Base-by-base conservation (phyloP, 2,888 invertebrate species). In the Pomacea canaliculata region DNA sequence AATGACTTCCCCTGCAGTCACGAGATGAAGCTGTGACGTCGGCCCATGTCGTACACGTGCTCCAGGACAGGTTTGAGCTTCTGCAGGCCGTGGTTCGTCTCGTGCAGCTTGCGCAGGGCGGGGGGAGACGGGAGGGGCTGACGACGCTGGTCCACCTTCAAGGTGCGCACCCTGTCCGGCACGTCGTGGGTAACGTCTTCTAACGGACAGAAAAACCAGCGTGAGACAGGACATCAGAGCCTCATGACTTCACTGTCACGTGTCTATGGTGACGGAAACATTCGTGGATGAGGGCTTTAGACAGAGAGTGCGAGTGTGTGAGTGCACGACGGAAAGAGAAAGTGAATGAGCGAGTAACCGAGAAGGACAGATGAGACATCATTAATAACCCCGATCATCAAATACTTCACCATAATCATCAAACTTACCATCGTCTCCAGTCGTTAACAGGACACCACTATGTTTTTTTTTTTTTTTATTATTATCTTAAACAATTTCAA, bases 11-110 rank as follows among this genome's bases (percentile, higher is more conserved):
- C 19, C 37, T 51, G n/a, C 9, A 16, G 23, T 70, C 49, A 51
- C n/a, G 76, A 76, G 23, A 78, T 70, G 23, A 78, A 67, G 46
- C 79, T 79, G 65, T 79, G 79, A 62, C 79, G 71, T 62, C 79
- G 19, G 5, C 77, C 76, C 59, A 76, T 75, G 73, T 80, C 80
- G 56, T 71, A 68, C 9, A 79, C 78, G 77, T 79, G 77, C 62
- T 82, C 81, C 69, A 82, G 60, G 71, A 82, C 81, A 8, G 81
- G 80, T 37, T 78, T 79, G 18, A 82, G 79, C 67, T 80, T 80
- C 27, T 75, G 27, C 23, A 59, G 69, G 1, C 46, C 71, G 46
- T 78, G 73, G 49, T 70, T 70, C 68, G 70, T 63, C 59, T 76
- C 70, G 23, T 71, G 71, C 46, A 51, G 59, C 69, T 79, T 79